Conservation (phyloP, 2,797 vertebrate species). For the Australoheros facetus region DNA sequence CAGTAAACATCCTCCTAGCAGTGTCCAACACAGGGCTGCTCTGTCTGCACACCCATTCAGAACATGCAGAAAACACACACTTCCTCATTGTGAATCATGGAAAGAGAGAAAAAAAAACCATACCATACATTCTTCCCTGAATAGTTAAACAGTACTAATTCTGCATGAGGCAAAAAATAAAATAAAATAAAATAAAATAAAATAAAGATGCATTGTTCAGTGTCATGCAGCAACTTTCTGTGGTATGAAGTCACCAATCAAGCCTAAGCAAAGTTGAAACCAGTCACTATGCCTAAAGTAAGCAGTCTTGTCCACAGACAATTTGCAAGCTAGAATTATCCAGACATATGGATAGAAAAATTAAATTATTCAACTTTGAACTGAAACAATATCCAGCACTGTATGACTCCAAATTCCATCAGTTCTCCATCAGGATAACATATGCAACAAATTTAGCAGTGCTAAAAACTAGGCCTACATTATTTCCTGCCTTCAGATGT, state of each 20-base stretch:
- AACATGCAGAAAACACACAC: slow-evolving; percentile 47
- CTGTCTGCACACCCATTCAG: slow-evolving; percentile 33
- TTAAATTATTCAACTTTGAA: neutral
- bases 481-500: slow-evolving; percentile 30
- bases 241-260: slow-evolving; percentile 9
- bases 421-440: slow-evolving; percentile 32
- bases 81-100: slow-evolving; percentile 27
- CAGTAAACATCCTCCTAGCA: slow-evolving; percentile 65
- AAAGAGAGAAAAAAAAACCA: slow-evolving; percentile 39
- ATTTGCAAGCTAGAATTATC: neutral
- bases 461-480: slow-evolving; percentile 12
- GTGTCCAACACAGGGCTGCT: slow-evolving; percentile 24
- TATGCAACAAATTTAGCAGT: slow-evolving; percentile 30
- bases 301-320: neutral
- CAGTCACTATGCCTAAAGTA: neutral
- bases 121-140: slow-evolving; percentile 54
- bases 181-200: neutral
- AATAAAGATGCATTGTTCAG: slow-evolving; percentile 7
- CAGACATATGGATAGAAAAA: neutral
- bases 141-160: slow-evolving; percentile 17
- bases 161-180: slow-evolving; percentile 2
- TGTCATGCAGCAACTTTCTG: neutral
- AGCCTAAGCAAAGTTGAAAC: neutral
- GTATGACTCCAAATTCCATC: slow-evolving; percentile 8
- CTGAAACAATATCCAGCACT: slow-evolving; percentile 17